Conservation (phyloP, 2,888 invertebrate species). For the Fissipunctia ypsillon region DNA sequence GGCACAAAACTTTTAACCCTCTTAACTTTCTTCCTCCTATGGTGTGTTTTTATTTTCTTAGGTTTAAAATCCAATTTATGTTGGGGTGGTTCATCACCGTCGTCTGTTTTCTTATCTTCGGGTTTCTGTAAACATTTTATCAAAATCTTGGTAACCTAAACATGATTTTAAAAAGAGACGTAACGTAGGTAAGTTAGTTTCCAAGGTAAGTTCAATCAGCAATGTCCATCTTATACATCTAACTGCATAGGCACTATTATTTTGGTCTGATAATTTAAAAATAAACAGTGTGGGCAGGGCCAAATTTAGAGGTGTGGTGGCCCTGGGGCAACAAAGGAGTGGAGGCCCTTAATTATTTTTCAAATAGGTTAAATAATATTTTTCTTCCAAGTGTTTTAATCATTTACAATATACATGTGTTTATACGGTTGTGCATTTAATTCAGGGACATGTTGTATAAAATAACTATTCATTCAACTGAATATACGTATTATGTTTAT, state of each 20-base stretch:
- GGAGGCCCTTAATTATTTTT: too few species aligned
- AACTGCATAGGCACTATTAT: neutral
- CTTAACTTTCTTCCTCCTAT: slow-evolving; percentile 67
- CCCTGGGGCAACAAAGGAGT: too few species aligned
- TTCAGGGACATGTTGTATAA: too few species aligned
- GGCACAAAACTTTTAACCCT: slow-evolving; percentile 69
- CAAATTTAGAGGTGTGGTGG: too few species aligned
- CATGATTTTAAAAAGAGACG: neutral
- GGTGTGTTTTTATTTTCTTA: slow-evolving; percentile 66
- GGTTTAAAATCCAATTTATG: slow-evolving; percentile 47
- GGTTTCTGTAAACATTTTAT: slow-evolving; percentile 48
- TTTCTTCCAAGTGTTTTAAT: too few species aligned
- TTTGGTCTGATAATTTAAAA: neutral
- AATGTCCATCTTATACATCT: neutral
- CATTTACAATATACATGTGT: too few species aligned
- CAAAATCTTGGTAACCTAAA: neutral
- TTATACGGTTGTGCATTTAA: too few species aligned
- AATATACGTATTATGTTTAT: too few species aligned
- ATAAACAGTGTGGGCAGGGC: too few species aligned
- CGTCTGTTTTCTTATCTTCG: slow-evolving; percentile 52
- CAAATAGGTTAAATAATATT: too few species aligned
- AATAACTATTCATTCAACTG: too few species aligned
- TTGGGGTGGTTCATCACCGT: slow-evolving; percentile 52
- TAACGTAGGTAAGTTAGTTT: neutral
- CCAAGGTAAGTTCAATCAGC: too few species aligned